Conservation (phyloP, 2,113 vertebrate species). For the Rhynchomys soricoides region DNA sequence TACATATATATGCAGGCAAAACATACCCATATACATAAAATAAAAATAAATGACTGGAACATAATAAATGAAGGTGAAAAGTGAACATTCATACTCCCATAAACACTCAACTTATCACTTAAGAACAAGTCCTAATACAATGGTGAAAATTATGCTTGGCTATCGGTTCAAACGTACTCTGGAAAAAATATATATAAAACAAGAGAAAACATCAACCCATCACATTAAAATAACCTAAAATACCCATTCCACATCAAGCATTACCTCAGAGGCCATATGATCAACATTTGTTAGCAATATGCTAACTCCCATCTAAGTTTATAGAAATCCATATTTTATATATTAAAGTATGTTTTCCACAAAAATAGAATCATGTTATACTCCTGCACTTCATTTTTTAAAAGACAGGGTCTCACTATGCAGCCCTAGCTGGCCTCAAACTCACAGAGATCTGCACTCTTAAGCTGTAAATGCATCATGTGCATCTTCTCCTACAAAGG, state of each 20-base stretch:
- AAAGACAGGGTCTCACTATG: not conserved
- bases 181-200: conserved; percentile 12
- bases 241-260: not conserved
- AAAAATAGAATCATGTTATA: not conserved
- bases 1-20: not conserved
- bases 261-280: not conserved
- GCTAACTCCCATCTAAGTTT: conserved; percentile 33
- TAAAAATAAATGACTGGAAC: not conserved
- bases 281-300: not conserved
- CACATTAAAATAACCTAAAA: conserved; percentile 21
- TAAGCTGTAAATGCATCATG: not conserved
- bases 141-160: conserved; percentile 5
- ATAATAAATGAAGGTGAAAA: not conserved
- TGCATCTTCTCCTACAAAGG: not conserved
- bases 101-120: conserved; percentile 19
- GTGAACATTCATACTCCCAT: not conserved
- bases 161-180: conserved; percentile 20
- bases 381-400: not conserved
- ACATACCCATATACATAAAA: not conserved
- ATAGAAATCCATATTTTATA: not conserved
- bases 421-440: not conserved
- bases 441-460: not conserved
- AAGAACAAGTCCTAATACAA: conserved; percentile 38
- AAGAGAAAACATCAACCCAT: not conserved
- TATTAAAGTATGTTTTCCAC: conserved; percentile 23